phyloP scores from a whole-genome alignment of 1,140 invertebrate genomes.

The Dendrolimus punctatus region DNA sequence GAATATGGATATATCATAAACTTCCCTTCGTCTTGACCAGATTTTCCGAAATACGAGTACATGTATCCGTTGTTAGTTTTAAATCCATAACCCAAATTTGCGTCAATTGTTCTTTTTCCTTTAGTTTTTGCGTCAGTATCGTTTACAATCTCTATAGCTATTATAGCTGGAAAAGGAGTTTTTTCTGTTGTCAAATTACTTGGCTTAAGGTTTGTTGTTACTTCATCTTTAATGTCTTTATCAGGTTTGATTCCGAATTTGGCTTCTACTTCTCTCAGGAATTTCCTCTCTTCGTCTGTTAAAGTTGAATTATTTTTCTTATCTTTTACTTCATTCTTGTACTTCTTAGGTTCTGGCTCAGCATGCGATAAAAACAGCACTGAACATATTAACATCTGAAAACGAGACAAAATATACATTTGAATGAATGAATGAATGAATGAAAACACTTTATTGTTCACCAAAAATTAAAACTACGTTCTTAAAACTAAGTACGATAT shows the following conservation, averaged over 20 bases:
- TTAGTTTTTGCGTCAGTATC: conserved; percentile 65
- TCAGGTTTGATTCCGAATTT: conserved; percentile 64
- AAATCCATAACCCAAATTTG: conserved; percentile 72
- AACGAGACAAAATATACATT: conserved; percentile 16
- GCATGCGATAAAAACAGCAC: conserved; percentile 23
- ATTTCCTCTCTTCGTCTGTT: conserved; percentile 61
- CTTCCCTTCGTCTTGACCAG: conserved; percentile 63
- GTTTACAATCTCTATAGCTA: conserved; percentile 74
- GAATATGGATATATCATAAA: conserved; percentile 75
- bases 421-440: not conserved
- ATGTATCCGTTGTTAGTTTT: conserved; percentile 68
- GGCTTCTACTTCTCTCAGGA: conserved; percentile 65
- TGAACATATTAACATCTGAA: conserved; percentile 44
- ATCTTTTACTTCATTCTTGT: conserved; percentile 41
- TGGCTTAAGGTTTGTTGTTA: conserved; percentile 7
- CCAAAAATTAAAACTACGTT: no score
- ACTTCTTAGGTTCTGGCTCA: conserved; percentile 57
- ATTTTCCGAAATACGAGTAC: conserved; percentile 65
- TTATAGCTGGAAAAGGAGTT: conserved; percentile 64
- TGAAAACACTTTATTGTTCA: no score
- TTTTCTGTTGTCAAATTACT: conserved; percentile 17
- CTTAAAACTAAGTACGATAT: no score
- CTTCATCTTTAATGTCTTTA: conserved; percentile 18
- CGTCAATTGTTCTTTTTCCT: conserved; percentile 73
- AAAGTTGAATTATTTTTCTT: conserved; percentile 32